Base-by-base conservation (phyloP, 2,888 invertebrate genomes). In the Yponomeuta malinellus region DNA sequence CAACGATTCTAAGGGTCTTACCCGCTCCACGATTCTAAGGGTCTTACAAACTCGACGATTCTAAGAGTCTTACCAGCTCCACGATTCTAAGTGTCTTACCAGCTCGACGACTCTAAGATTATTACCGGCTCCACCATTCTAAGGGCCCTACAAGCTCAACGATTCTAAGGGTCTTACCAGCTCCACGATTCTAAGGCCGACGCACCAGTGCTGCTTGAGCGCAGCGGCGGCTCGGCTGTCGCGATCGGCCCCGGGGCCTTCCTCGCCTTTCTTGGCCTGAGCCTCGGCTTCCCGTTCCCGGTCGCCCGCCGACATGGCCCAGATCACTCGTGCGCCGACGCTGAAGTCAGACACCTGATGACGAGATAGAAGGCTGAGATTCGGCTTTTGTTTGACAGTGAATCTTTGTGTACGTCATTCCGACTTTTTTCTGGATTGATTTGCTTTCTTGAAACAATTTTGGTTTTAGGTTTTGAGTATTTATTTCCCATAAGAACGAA, bases 251-350 rank as follows among this genome's bases (percentile, higher is more conserved):
- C 85, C 78, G 63, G 84, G 79, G 23, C 85, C 84, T 71, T 91
- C 89, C 73, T 89, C 89, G 59, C 92, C 92, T 82, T 93, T 94
- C 80, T 90, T 87, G 80, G 89, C 89, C 75, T 92, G 93, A 73
- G 93, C 93, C 82, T 93, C 92, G 72, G 92, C 89, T 78, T 93
- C 93, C 82, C 92, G 78, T 78, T 93, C 93, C 82, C 92, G 78
- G 81, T 93, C 94, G 70, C 95, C 95, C 76, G 94, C 93, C 75
- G 94, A 94, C 95, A 95, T 95, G 83, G 93, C 86, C 92, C 92
- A 91, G 72, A 89, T 86, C 78, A 92, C 90, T 73, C 90, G 85
- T 85, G 88, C 93, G 84, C 91, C 93, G 77, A 88, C 88, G 73
- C 90, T 90, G 88, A 85, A 90, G 82, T 92, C 90, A 59, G 90